Conservation (phyloP, 2,797 vertebrate species). For the Heteromormyrus szaboi region DNA sequence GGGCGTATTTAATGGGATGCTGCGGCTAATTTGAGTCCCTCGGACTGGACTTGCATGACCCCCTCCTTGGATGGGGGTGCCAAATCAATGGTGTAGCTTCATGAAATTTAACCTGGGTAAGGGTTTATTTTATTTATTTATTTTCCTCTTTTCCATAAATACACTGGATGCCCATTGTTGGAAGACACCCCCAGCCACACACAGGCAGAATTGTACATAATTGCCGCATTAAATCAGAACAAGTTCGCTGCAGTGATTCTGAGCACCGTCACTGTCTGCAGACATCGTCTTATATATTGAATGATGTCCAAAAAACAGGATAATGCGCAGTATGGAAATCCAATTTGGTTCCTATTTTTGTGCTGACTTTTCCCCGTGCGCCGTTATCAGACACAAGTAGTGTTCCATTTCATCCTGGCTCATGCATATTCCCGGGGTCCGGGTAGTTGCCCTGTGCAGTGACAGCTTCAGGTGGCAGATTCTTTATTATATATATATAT, state of each 20-base stretch:
- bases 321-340: background rate
- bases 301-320: background rate
- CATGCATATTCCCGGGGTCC: background rate
- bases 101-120: background rate
- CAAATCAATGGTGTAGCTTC: background rate
- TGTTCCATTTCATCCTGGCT: background rate
- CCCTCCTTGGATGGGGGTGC: slow-evolving; percentile 25
- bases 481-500: too few relatives aligned
- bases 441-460: background rate
- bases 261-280: background rate
- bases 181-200: background rate
- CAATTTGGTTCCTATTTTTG: background rate
- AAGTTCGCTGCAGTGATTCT: background rate
- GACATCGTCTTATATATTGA: background rate
- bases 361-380: background rate
- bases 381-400: background rate
- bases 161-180: background rate
- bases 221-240: background rate
- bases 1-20: slow-evolving; percentile 58
- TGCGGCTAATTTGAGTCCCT: slow-evolving; percentile 57
- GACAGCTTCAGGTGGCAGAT: background rate
- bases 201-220: background rate
- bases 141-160: background rate
- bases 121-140: background rate
- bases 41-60: slow-evolving; percentile 39